Base-by-base conservation (phyloP, 2,888 invertebrate genomes). In the Carcina quercana region DNA sequence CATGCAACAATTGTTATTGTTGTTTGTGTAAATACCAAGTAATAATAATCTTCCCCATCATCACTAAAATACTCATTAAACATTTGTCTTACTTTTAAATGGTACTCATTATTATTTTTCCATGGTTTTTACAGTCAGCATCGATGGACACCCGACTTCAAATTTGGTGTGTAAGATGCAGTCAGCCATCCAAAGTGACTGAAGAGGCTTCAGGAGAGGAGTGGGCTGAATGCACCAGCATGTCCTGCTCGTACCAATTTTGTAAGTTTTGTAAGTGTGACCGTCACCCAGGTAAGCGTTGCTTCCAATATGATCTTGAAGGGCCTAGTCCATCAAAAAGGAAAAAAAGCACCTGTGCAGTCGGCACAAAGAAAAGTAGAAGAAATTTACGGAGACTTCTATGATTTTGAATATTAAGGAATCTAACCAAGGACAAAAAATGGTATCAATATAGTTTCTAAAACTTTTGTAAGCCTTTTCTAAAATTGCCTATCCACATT, bases 181-280 rank as follows among this genome's bases (percentile, higher is more conserved):
- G 59, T 13, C 68, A 71, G 27, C 84, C 84, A 10, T 78, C 84
- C n/a, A 78, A 76, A 51, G 65, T 84, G n/a, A 75, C 70, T 26
- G 56, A 67, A 37, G 78, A 79, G 43, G 28, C 40, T 15, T 50
- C 64, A 20, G 82, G 78, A 34, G 87, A 86, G 62, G 72, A 83
- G 52, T 86, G 86, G 86, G 80, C 75, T 30, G 78, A 84, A 56
- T 87, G 87, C 56, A 78, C 76, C 42, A 76, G 75, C 52, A 45
- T 41, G 34, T 69, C 70, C 45, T 86, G 86, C 62, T 56, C 74
- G 25, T 80, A 78, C 63, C 73, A 82, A 55, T 87, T 84, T 59
- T 86, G 86, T 59, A 78, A 68, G 45, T 69, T 71, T 55, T 87
- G 84, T 52, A 73, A 62, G 35, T 73, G 71, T 42, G 61, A 59